phyloP scores from a whole-genome alignment of 2,113 vertebrate species.

The Okapia johnstoni region DNA sequence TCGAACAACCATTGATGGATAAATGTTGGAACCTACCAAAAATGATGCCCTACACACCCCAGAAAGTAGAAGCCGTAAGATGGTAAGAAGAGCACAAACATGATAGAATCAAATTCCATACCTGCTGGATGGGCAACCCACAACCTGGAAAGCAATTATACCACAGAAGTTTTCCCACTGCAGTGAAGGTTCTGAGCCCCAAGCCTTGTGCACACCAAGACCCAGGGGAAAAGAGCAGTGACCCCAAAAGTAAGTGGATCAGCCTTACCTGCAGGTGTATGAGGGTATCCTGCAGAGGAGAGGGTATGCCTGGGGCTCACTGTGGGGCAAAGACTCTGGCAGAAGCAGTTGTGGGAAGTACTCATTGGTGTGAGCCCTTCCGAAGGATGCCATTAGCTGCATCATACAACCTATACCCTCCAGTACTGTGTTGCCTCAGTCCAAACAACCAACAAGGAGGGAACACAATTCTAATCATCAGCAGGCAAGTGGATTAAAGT shows the following conservation, averaged over 20 bases:
- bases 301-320: neutral
- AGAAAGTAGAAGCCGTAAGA: neutral
- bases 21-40: neutral
- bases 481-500: neutral
- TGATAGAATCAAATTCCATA: neutral
- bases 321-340: neutral
- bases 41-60: neutral
- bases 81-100: neutral
- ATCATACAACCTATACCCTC: neutral
- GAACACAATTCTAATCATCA: neutral
- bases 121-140: neutral
- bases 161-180: neutral
- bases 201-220: neutral
- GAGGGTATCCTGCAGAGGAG: neutral
- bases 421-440: neutral
- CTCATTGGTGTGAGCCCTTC: neutral
- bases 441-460: neutral
- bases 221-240: neutral
- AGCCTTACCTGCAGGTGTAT: neutral
- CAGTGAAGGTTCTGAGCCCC: neutral
- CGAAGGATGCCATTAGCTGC: neutral
- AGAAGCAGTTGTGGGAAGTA: neutral
- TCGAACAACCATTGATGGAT: neutral
- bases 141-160: neutral
- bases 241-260: neutral